Conservation (phyloP, 1,140 invertebrate genomes). For the Pogonomyrmex barbatus region DNA sequence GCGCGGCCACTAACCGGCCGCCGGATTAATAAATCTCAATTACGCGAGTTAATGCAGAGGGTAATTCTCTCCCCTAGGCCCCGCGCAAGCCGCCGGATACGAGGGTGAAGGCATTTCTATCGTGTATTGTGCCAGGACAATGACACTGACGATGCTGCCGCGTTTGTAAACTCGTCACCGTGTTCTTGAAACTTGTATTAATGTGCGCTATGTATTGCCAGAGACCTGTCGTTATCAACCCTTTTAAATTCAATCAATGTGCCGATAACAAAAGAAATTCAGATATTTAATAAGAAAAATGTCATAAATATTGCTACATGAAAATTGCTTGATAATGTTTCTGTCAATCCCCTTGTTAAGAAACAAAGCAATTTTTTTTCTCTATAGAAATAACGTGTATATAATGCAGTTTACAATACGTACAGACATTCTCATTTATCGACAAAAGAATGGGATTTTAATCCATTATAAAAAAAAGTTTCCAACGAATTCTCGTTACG, state of each 20-base stretch:
- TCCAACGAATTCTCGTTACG: background rate
- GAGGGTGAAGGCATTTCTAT: constrained; percentile 78
- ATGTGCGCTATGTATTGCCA: constrained; percentile 8
- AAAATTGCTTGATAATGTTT: background rate
- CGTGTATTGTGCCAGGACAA: constrained; percentile 76
- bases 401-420: too few species aligned
- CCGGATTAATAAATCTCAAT: constrained; percentile 85
- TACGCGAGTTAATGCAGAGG: constrained; percentile 82
- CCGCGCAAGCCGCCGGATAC: constrained; percentile 69
- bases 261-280: background rate
- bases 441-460: background rate
- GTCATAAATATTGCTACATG: background rate
- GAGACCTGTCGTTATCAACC: background rate
- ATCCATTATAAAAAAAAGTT: background rate
- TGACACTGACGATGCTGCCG: constrained; percentile 65
- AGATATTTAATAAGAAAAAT: constrained; percentile 9
- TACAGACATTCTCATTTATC: too few species aligned
- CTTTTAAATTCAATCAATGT: background rate
- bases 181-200: constrained; percentile 60
- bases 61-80: constrained; percentile 78
- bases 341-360: background rate
- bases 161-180: constrained; percentile 62
- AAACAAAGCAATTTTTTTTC: background rate
- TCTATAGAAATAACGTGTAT: too few species aligned
- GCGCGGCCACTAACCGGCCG: constrained; percentile 75